Base-by-base conservation (phyloP, 2,888 invertebrate species). In the Eristalis pertinax region DNA sequence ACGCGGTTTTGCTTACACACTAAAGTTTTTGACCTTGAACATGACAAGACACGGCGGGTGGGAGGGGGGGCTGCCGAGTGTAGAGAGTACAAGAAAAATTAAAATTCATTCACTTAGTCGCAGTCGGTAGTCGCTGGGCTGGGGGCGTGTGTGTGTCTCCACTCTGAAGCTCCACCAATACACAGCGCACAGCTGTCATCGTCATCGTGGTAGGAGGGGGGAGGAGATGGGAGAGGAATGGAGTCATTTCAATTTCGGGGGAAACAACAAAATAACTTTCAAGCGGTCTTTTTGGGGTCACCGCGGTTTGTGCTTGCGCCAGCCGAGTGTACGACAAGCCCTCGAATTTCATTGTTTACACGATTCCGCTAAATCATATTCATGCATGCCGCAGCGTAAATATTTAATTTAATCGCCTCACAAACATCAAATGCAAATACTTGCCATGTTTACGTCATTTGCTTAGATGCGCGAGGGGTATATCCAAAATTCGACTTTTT, bases 311-410 rank as follows among this genome's bases (percentile, higher is more conserved):
- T 15, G 22, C 19, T 35, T n/a, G n/a, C 35, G 11, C 38, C 10
- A 26, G 13, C 13, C 15, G 74, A 60, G 13, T 65, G 29, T 70
- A n/a, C 29, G 85, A 77, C 85, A 22, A 76, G 81, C 82, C 77
- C 82, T 81, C 85, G 74, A 77, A 77, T 77, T 73, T 74, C 50
- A 69, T 58, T 82, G 85, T 85, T 82, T 85, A 81, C 81, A 74
- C 60, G 32, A 32, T n/a, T n/a, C n/a, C 26, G 63, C 67, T 69
- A 74, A 79, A 70, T 43, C 76, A 32, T 43, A 69, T 65, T 72
- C 75, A 65, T 35, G 15, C 32, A 32, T 56, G 60, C 24, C 15
- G 41, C 10, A 43, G 74, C 22, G 56, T 81, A 85, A 77, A 85
- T 81, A 85, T 69, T 77, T 72, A 64, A 56, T 84, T 50, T 26